phyloP scores from a whole-genome alignment of 2,888 invertebrate genomes.

The Hymenopus coronatus region DNA sequence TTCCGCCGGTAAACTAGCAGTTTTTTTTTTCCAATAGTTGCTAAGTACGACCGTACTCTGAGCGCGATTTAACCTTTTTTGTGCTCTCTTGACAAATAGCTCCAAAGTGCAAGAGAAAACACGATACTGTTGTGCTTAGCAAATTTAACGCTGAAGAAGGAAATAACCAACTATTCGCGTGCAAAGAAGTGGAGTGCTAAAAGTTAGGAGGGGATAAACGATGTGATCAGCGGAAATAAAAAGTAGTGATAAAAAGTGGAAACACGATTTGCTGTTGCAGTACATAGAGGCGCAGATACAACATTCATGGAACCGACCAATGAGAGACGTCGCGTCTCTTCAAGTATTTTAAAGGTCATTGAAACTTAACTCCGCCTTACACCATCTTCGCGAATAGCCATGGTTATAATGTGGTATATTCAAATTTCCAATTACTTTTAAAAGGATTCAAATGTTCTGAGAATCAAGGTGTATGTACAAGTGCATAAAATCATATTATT shows the following conservation, averaged over 20 bases:
- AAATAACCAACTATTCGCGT: neutral
- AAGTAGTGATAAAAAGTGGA: neutral
- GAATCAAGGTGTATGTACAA: too few species aligned
- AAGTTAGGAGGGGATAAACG: neutral
- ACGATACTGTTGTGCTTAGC: neutral
- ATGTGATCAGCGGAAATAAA: neutral
- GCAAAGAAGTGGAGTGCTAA: neutral
- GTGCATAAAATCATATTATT: too few species aligned
- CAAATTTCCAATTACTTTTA: too few species aligned
- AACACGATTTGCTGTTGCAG: neutral
- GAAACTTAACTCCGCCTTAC: conserved; percentile 20
- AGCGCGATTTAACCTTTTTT: neutral
- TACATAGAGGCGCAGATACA: neutral
- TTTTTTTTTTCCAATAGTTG: neutral
- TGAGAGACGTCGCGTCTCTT: neutral
- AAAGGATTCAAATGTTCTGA: too few species aligned
- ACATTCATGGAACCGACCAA: neutral
- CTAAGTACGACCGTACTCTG: neutral
- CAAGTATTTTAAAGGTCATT: conserved; percentile 23
- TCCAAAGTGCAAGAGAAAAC: neutral
- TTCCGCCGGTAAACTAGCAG: neutral
- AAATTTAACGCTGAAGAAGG: neutral
- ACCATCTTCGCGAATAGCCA: neutral
- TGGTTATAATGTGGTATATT: too few species aligned
- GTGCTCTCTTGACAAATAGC: neutral